Base-by-base conservation (phyloP, 2,888 invertebrate genomes). In the Cosmorhoe ocellata region DNA sequence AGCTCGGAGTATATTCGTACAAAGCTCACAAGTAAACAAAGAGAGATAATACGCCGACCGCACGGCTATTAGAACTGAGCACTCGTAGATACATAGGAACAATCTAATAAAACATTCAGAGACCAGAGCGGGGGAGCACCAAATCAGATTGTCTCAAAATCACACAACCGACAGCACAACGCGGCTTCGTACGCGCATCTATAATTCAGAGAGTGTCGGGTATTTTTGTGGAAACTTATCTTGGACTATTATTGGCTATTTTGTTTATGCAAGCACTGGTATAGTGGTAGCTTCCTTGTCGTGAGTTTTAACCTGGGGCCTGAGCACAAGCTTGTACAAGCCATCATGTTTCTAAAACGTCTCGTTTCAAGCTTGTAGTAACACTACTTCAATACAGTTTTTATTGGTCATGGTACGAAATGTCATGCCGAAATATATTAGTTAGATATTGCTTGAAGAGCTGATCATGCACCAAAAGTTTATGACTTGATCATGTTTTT, bases 121-220 rank as follows among this genome's bases (percentile, higher is more conserved):
- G 71, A 65, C 80, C 76, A 83, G 84, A 89, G 84, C 83, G 86
- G 80, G 81, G 84, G 82, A 79, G 84, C 69, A 80, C 84, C 77
- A 86, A 86, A 89, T 90, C 90, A 88, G 85, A 88, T 90, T 88
- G 89, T 88, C 90, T 87, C 84, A 81, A 85, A 86, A 89, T 88
- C 88, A 87, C 88, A 84, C 84, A 80, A 84, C 75, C 80, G 84
- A 81, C 82, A 75, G 76, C 68, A 74, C 76, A 71, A 74, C 79
- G 76, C 66, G 78, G 71, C 76, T 74, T 66, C 71, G 70, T 74
- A 54, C 71, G 69, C 78, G 74, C 81, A 90, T 90, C 71, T 87
- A 89, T 89, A 86, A 89, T 89, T 85, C 89, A 90, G 57, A 48
- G 61, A 68, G 66, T 66, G 60, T 66, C 67, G 67, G 69, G 79